Percentiles rank a stretch among this genome's conserved stretches.
phyloP scores from a whole-genome alignment of 2,888 invertebrate genomes.

The Pantelozetes paolii region DNA sequence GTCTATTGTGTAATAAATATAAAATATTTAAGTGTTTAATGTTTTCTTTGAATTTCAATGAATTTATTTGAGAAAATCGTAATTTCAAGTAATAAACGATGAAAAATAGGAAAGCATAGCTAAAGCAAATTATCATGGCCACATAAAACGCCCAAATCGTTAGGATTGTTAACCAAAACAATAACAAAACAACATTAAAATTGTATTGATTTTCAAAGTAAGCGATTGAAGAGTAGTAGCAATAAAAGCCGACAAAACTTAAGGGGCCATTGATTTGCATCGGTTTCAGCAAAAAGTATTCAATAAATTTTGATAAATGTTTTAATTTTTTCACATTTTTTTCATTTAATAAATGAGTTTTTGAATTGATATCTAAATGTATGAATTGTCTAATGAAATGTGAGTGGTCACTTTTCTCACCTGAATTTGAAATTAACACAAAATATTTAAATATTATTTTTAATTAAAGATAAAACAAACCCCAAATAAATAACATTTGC shows the following conservation, averaged over 20 bases:
- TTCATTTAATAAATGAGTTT: neutral
- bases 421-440: no score
- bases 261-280: neutral
- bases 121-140: neutral
- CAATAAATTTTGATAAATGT: neutral
- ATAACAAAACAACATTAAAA: neutral
- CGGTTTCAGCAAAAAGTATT: neutral
- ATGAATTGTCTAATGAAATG: neutral
- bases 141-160: neutral
- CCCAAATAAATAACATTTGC: neutral
- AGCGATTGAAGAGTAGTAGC: neutral
- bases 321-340: neutral
- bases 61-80: neutral
- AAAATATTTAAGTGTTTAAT: neutral
- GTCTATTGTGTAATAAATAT: neutral
- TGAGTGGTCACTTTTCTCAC: neutral
- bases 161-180: neutral
- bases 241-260: neutral
- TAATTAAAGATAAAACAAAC: neutral
- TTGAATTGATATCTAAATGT: neutral
- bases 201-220: neutral
- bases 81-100: conserved; percentile 1
- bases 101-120: neutral
- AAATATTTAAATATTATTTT: no score
- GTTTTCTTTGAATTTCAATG: neutral